Conservation (phyloP, 2,797 vertebrate genomes). For the Nyctibius grandis region DNA sequence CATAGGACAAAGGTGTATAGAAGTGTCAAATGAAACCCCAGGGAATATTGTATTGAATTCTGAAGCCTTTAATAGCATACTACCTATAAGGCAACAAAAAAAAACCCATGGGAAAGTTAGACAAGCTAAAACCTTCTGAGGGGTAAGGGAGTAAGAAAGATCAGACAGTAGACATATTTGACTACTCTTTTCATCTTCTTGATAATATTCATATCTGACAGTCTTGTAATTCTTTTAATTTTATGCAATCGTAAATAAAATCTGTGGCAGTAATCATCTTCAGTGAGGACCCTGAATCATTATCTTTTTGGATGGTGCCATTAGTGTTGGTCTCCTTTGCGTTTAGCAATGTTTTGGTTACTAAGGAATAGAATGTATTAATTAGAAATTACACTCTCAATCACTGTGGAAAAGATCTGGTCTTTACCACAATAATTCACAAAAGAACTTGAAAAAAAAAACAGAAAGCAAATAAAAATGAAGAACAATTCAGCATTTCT, state of each 20-base stretch:
- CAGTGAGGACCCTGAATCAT: neutral
- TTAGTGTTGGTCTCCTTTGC: neutral
- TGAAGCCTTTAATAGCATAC: neutral
- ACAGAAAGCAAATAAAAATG: neutral
- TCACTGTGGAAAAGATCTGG: neutral
- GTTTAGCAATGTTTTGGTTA: neutral
- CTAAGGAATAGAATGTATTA: neutral
- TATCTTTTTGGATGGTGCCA: neutral
- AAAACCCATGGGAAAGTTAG: neutral
- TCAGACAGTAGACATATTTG: neutral
- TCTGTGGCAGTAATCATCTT: neutral
- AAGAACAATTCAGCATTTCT: neutral
- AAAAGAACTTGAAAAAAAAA: neutral
- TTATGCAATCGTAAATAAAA: neutral
- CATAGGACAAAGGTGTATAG: accelerated
- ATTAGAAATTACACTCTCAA: neutral
- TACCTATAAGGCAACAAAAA: neutral
- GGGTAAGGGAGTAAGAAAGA: neutral
- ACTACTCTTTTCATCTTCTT: neutral
- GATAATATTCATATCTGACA: neutral
- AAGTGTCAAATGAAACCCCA: neutral
- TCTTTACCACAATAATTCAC: neutral
- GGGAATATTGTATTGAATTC: neutral
- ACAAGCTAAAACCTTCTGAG: neutral
- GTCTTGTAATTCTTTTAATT: neutral